Evolutionary conservation across 2,113 vertebrate species (phyloP), one percentile per base, ranked within the genome.

Genomic region (Cavia porcellus): DNA sequence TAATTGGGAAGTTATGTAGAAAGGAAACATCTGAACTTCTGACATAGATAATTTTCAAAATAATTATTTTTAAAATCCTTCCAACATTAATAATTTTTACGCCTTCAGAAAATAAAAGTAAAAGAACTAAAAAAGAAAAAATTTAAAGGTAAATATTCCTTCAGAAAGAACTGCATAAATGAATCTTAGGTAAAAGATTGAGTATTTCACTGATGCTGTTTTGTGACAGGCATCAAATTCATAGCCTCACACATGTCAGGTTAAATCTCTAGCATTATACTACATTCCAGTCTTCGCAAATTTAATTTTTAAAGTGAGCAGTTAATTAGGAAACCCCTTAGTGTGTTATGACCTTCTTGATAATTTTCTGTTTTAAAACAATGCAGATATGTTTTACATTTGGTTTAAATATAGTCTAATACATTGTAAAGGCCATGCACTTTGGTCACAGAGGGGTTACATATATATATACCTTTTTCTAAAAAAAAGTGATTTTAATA

Each of bases 401-500:
- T 92, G 11, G 8, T 77, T 94, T 88, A 85, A 81, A 90, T 50
- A 85, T 28, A 52, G 7, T 84, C 2, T 4, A 86, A 19, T 57
- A 30, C 1, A 96, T 4, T 42, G 1, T 28, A 84, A 92, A 92
- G 13, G 24, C 0, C 2, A 64, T 77, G 17, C 0, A 66, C 14
- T 47, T 57, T 90, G 25, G 17, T 86, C 80, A 89, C 94, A 93
- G 72, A 38, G 24, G 50, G 15, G 80, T 74, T 80, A 75, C 47
- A 50, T 61, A 64, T 38, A 42, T 7, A 0, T 55, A 20, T 64
- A 35, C 4, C 13, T 11, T 90, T 32, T 5, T 74, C n/a, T 38
- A 52, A 95, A 94, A 61, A 92, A 79, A 59, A 45, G 0, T 50
- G 90, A 52, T 86, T 86, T 74, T 11, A 90, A 82, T 72, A 77